Evolutionary conservation across 2,113 vertebrate species (phyloP).

Genomic region (Alethe diademata): DNA sequence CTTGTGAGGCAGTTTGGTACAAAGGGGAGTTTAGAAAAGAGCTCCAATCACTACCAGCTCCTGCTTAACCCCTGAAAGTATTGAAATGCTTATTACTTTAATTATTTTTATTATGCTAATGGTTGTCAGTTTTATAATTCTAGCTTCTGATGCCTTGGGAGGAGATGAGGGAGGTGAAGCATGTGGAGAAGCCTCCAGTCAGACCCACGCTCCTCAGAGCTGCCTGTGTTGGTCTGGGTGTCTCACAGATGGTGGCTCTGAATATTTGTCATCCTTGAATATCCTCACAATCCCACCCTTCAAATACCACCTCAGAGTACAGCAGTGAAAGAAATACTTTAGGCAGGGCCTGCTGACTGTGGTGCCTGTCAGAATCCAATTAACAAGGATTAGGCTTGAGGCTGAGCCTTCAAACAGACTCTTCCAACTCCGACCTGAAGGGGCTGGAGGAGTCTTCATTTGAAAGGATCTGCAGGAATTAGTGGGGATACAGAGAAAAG

Average conservation of each 20-base stretch:
- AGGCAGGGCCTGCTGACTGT: neutral
- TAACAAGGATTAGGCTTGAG: neutral
- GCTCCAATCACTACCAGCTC: neutral
- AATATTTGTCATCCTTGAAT: neutral
- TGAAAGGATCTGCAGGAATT: constrained; percentile 49
- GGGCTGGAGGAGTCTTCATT: neutral
- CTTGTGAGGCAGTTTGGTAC: neutral
- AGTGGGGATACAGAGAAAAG: constrained; percentile 8
- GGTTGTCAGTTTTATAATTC: neutral
- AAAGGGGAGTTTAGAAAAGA: neutral
- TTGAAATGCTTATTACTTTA: neutral
- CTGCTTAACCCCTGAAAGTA: neutral
- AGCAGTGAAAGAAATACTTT: neutral
- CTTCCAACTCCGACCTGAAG: neutral
- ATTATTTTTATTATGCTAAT: neutral
- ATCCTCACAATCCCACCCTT: neutral
- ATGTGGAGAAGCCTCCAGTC: neutral
- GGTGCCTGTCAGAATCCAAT: neutral
- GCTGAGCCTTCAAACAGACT: constrained; percentile 17
- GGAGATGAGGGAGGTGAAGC: neutral
- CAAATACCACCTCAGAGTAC: neutral
- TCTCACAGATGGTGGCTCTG: neutral
- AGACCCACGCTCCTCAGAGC: fast-evolving
- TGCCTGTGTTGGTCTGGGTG: fast-evolving
- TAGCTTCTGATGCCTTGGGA: neutral